Evolutionary conservation across 1,140 invertebrate genomes (phyloP).

Genomic region (Dendroctonus ponderosae): DNA sequence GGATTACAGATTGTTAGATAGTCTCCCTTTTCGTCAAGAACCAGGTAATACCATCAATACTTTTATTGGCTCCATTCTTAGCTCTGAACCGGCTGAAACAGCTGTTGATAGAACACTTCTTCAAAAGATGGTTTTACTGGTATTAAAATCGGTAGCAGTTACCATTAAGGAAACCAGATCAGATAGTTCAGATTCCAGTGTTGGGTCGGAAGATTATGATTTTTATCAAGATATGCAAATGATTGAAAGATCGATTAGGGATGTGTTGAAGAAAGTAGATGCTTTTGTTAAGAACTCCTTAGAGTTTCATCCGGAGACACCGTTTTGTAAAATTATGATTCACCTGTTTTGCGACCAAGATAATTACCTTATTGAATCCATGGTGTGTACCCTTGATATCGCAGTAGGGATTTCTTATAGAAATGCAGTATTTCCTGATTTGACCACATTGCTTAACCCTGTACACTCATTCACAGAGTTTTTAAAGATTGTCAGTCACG

Average conservation of each 20-base stretch:
- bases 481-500: conserved; percentile 77
- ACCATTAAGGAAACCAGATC: conserved; percentile 86
- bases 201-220: conserved; percentile 78
- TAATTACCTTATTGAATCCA: conserved; percentile 86
- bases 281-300: conserved; percentile 76
- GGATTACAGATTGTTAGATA: conserved; percentile 74
- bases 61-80: conserved; percentile 47
- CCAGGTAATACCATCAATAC: conserved; percentile 47
- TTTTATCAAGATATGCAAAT: conserved; percentile 86
- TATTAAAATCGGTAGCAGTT: conserved; percentile 84
- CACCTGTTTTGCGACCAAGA: conserved; percentile 88
- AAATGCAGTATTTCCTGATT: conserved; percentile 72
- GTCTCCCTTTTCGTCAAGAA: conserved; percentile 56
- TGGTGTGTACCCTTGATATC: conserved; percentile 87
- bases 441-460: conserved; percentile 78
- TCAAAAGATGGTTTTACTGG: conserved; percentile 80
- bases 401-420: conserved; percentile 79
- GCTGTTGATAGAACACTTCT: conserved; percentile 70
- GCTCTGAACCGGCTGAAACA: conserved; percentile 38
- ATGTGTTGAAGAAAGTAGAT: conserved; percentile 79
- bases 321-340: conserved; percentile 83
- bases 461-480: conserved; percentile 82
- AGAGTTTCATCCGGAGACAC: conserved; percentile 83
- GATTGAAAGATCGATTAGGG: conserved; percentile 79
- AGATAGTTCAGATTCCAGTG: conserved; percentile 78